Evolutionary conservation across 2,888 invertebrate genomes (phyloP).

Genomic region (Bembecia ichneumoniformis): DNA sequence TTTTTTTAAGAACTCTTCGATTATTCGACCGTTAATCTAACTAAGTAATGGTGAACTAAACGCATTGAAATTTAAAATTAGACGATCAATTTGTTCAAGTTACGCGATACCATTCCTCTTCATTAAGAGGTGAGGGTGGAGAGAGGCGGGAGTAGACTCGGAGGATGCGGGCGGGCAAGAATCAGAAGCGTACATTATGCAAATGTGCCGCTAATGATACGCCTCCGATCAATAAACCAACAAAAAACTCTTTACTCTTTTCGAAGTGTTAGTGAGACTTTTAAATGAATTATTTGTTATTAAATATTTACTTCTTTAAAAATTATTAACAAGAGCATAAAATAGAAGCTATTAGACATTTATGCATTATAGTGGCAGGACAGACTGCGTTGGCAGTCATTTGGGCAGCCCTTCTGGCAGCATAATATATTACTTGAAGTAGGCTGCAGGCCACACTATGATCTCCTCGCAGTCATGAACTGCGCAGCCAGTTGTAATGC

Average conservation of each 20-base stretch:
- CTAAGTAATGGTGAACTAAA: background rate
- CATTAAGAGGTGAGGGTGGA: slow-evolving; percentile 8
- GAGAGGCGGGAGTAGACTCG: background rate
- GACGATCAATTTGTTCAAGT: slow-evolving; percentile 20
- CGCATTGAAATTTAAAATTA: slow-evolving; percentile 8
- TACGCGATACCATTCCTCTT: slow-evolving; percentile 11
- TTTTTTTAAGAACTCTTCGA: background rate
- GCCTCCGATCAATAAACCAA: slow-evolving; percentile 6
- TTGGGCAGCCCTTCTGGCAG: no score
- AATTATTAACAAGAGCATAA: no score
- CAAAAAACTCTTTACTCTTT: background rate
- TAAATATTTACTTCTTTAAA: no score
- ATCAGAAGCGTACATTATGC: slow-evolving; percentile 11
- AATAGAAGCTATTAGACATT: no score
- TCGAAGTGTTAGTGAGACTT: no score
- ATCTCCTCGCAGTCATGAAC: no score
- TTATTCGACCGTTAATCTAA: background rate
- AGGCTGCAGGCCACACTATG: no score
- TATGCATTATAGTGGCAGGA: no score
- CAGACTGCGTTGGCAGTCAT: no score
- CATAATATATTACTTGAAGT: no score
- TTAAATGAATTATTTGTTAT: no score
- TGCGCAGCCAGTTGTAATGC: no score
- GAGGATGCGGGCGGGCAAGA: background rate
- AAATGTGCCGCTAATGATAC: slow-evolving; percentile 13